Base-by-base conservation (phyloP, 2,113 vertebrate species). In the Apodemus sylvaticus region DNA sequence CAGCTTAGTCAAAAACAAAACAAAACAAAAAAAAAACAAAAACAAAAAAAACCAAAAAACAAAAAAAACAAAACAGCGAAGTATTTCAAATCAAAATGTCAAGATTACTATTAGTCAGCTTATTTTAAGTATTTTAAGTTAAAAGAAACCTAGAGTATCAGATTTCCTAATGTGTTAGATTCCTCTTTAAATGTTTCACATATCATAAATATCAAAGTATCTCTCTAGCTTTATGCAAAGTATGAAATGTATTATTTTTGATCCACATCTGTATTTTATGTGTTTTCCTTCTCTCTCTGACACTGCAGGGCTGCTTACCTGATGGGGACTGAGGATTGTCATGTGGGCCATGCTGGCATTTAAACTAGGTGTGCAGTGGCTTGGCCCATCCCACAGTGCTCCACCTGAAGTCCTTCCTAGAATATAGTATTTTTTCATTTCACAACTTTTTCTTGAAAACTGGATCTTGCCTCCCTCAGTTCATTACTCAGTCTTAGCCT, bases 121-220 rank as follows among this genome's bases (percentile, higher is more conserved):
- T 81, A 31, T 94, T 88, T 88, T 42, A 96, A 95, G 78, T 93
- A 88, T 82, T 97, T 92, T 90, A 79, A 66, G 39, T 86, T 62
- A 11, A 89, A 89, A 34, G 64, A 86, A 86, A 86, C 26, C 45
- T 90, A 90, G 85, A 90, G 24, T 73, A 19, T 39, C 14, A 76
- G 48, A 77, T 93, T 95, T 93, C 9, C 31, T 82, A 45, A 16
- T 64, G 14, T 83, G 48, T 86, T 51, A 81, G 6, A 88, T 78
- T 85, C 83, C 24, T 77, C 71, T 90, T 90, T 89, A 93, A 83
- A 78, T 93, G 34, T 95, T 92, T 95, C 34, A 79, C 31, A 39
- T 1, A 68, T 8, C 2, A 39, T 48, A 74, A 90, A 58, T 64
- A 90, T 53, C 6, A 68, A 74, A 55, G 53, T 86, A n/a, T 90